Evolutionary conservation across 2,113 vertebrate genomes (phyloP).

Genomic region (Apaloderma vittatum): DNA sequence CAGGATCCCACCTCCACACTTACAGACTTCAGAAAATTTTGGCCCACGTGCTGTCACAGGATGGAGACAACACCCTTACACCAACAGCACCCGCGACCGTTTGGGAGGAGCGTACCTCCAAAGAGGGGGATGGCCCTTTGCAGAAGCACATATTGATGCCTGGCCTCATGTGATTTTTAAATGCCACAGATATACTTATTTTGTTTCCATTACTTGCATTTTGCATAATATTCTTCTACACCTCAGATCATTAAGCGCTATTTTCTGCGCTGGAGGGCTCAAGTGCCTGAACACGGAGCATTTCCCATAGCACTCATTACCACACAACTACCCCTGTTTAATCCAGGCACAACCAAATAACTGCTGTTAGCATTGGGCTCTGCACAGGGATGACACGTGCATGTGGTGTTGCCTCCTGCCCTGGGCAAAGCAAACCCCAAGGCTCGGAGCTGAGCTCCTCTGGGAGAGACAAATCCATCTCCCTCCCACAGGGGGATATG

Average conservation of each 20-base stretch:
- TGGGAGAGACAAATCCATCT: background rate
- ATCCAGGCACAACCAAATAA: rapidly evolving
- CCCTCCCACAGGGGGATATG: background rate
- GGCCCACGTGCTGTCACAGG: rapidly evolving
- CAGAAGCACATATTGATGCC: background rate
- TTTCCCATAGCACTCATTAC: too few species aligned
- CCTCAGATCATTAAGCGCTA: background rate
- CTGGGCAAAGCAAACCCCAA: background rate
- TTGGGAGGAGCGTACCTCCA: rapidly evolving
- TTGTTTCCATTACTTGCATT: background rate
- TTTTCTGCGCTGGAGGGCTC: background rate
- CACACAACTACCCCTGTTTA: background rate
- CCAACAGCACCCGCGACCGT: rapidly evolving
- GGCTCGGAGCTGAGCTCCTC: background rate
- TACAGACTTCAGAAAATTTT: background rate
- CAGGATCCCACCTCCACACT: background rate
- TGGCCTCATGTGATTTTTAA: background rate
- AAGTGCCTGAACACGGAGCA: background rate
- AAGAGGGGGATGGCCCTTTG: background rate
- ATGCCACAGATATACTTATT: background rate
- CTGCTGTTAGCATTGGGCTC: background rate
- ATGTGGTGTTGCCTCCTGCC: background rate
- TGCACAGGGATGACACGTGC: rapidly evolving
- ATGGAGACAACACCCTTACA: background rate
- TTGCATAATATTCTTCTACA: background rate